These are phyloP conservation scores for Piaya cayana DNA, from an alignment of 2,113 vertebrate species.

Conservation along the genomic window DNA sequence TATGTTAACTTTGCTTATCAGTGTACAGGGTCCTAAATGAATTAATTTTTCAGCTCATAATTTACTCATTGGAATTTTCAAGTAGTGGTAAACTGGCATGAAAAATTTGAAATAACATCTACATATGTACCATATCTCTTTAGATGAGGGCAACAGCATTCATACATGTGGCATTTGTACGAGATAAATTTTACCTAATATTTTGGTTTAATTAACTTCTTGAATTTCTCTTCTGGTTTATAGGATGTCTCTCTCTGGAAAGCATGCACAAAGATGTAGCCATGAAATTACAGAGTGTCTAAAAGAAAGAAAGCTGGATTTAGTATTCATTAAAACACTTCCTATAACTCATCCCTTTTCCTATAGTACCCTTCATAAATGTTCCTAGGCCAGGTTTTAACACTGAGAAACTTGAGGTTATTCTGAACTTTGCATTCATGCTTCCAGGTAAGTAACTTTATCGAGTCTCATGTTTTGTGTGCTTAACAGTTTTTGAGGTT, in stretches of 20 bases:
- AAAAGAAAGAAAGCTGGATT: neutral
- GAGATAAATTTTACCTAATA: neutral
- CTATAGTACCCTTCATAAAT: neutral
- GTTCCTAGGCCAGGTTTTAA: neutral
- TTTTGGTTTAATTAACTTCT: slow-evolving; percentile 26
- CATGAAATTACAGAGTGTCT: neutral
- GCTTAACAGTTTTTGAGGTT: neutral
- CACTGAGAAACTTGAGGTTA: neutral
- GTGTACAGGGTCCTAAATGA: neutral
- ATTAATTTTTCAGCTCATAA: neutral
- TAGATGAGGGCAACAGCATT: neutral
- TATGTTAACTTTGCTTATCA: slow-evolving; percentile 12
- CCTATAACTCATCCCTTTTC: neutral
- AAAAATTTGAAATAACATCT: neutral
- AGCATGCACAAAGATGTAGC: neutral
- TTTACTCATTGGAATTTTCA: slow-evolving; percentile 6
- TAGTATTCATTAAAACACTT: neutral
- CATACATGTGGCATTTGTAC: neutral
- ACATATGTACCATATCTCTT: neutral
- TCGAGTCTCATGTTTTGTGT: neutral
- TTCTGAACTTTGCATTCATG: neutral
- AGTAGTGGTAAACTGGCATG: neutral
- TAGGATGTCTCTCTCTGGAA: neutral
- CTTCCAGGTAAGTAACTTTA: neutral
- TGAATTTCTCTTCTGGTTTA: neutral